Base-by-base conservation (phyloP, 2,888 invertebrate genomes). In the Sinodicranocentrus sp. region DNA sequence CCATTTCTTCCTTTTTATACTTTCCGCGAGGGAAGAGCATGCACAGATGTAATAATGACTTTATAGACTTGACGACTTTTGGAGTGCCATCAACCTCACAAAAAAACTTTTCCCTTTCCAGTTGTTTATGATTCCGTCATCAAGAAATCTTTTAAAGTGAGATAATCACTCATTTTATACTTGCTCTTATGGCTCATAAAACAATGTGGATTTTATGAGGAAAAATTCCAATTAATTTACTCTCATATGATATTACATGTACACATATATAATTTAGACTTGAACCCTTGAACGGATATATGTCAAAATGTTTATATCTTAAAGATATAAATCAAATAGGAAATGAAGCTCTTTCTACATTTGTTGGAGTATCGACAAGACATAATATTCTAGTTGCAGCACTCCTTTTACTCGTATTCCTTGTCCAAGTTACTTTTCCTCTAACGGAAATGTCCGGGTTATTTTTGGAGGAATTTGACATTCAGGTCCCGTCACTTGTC, bases 381-480 rank as follows among this genome's bases (percentile, higher is more conserved):
- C n/a, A n/a, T n/a, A n/a, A n/a, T n/a, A n/a, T n/a, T n/a, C n/a
- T n/a, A n/a, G n/a, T n/a, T n/a, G n/a, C n/a, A n/a, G n/a, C n/a
- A 39, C 39, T 39, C 5, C 39, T 39, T 39, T 39, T 39, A 13
- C 6, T 39, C 6, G 13, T 39, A 39, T 39, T 10, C 57, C 19
- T 25, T 23, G 23, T 25, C 25, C 57, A 57, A 23, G 10, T 17
- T 57, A 13, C 57, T 25, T 19, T 57, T 61, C 28, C 61, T 28
- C 28, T 21, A 82, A 59, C 65, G 82, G 70, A 82, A 82, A 82
- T 82, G 82, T 82, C 68, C 70, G 76, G 76, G 68, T 68, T 82
- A 82, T 82, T 82, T 82, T 82, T 76, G 82, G 82, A 82, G 67
- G 59, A 82, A 82, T 82, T 82, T 82, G 82, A 82, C 82, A 82